Evolutionary conservation across 2,888 invertebrate species (phyloP), one percentile per base, ranked within the genome.

Genomic region (Gymnosoma rotundatum): DNA sequence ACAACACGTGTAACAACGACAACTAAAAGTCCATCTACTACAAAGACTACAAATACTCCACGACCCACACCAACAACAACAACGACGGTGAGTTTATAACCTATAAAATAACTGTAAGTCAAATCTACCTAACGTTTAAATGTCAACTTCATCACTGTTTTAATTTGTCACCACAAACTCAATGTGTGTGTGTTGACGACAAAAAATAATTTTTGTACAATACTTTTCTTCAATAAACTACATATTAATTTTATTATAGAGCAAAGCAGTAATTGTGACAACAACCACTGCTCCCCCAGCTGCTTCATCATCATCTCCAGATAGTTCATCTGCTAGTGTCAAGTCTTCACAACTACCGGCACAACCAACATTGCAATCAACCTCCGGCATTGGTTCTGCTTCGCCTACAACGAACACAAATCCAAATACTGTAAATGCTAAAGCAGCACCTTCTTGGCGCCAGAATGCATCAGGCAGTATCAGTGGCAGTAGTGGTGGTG

Each of bases 401-500:
- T 76, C 83, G 45, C 74, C 83, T n/a, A 76, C 79, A 72, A 83
- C 80, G 48, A 78, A 81, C 38, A 86, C 78, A 56, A 90, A 93
- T 64, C 91, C 92, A 63, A 86, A 86, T 69, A 73, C 83, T 72
- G 86, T 83, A 8, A 88, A 86, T 81, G 86, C 84, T 58, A 91
- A 91, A 69, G 90, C 89, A 75, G 88, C 87, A 38, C 90, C 91
- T 0, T 88, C 89, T 18, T 91, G 91, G 92, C 91, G 92, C 14
- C 91, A 90, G 73, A 89, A 88, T 21, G 81, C 63, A 66, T 79
- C 83, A 58, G 75, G 81, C 75, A 80, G 82, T 75, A 70, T 70
- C 36, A 63, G 79, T 50, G 52, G 76, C 52, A 56, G 79, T 70
- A 38, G 79, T 38, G 63, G 79, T 36, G 63, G 79, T 38, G 63